Percentiles rank a stretch among this genome's conserved stretches.
Conservation (phyloP, 2,113 vertebrate genomes). For the Manacus vitellinus region DNA sequence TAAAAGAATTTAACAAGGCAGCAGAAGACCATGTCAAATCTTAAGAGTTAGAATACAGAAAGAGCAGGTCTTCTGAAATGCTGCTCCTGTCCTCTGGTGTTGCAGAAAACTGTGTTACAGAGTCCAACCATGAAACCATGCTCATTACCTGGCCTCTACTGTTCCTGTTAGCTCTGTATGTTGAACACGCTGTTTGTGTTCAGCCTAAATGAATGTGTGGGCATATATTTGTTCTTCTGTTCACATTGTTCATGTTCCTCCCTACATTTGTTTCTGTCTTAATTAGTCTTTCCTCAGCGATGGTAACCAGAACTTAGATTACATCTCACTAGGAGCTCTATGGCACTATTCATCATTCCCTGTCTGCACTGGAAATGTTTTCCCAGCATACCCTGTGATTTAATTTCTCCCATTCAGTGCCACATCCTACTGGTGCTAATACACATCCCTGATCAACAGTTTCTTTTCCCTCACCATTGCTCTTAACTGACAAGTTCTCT, state of each 20-base stretch:
- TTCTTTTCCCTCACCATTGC: neutral
- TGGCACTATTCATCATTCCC: neutral
- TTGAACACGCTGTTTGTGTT: rapidly evolving
- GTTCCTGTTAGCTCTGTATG: neutral
- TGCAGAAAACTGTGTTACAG: neutral
- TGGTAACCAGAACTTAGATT: neutral
- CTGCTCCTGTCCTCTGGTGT: neutral
- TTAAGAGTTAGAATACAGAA: neutral
- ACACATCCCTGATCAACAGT: neutral
- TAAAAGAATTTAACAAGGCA: neutral
- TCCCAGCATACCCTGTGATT: neutral
- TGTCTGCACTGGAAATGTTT: neutral
- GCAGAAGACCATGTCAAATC: neutral
- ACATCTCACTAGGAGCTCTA: neutral
- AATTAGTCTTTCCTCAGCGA: neutral
- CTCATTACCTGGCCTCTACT: neutral
- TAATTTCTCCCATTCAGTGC: neutral
- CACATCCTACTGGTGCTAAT: neutral
- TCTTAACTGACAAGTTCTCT: neutral
- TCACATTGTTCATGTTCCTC: neutral
- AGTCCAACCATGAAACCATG: neutral
- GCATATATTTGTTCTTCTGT: neutral
- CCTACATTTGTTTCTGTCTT: neutral
- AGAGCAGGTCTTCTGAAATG: neutral
- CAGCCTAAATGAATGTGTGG: neutral